Evolutionary conservation across 2,113 vertebrate species (phyloP).

Genomic region (Anoplopoma fimbria): DNA sequence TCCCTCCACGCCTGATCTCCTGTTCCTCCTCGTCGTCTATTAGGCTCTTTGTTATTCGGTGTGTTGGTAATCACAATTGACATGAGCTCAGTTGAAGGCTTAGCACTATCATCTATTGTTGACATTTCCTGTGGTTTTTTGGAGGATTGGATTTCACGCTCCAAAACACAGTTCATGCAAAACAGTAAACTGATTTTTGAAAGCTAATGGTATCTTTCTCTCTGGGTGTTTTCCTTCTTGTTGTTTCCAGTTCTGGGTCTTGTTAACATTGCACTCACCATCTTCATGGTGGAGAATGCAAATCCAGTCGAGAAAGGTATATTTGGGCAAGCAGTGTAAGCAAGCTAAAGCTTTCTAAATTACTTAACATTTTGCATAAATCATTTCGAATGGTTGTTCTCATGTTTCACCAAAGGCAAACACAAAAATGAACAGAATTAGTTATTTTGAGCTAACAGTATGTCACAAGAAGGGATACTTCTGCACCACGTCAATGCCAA

Average conservation of each 20-base stretch:
- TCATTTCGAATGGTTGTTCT: no score
- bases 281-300: background rate
- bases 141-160: conserved; percentile 23
- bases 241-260: background rate
- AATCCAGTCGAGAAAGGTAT: background rate
- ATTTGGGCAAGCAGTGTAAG: background rate
- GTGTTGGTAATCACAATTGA: conserved; percentile 14
- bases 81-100: conserved; percentile 28
- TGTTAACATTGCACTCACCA: background rate
- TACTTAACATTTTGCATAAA: no score
- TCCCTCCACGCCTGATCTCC: background rate
- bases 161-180: conserved; percentile 4
- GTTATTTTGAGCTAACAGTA: no score
- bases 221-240: background rate
- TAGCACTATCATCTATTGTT: conserved; percentile 18
- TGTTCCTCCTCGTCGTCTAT: background rate
- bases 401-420: no score
- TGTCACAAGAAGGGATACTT: no score
- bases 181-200: background rate
- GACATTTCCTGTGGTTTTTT: conserved; percentile 5
- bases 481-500: no score
- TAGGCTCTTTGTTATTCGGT: conserved; percentile 14
- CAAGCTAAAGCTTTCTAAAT: background rate
- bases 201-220: background rate
- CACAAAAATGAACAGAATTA: no score